phyloP scores from a whole-genome alignment of 2,888 invertebrate species.

The Eulithis testata region DNA sequence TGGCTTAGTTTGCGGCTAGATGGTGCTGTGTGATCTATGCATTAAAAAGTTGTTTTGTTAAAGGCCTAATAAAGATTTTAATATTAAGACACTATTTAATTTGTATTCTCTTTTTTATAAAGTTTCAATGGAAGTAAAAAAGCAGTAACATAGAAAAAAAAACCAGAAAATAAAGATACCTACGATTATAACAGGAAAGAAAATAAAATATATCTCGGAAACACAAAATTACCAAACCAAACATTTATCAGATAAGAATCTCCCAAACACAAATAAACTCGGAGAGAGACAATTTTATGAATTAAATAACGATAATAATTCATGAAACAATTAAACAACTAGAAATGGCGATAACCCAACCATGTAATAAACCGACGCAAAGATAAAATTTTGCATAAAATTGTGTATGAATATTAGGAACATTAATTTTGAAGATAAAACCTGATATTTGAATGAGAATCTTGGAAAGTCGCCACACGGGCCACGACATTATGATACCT shows the following conservation, averaged over 20 bases:
- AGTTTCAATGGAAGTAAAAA: neutral
- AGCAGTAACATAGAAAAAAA: neutral
- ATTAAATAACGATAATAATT: slow-evolving; percentile 34
- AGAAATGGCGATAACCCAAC: slow-evolving; percentile 30
- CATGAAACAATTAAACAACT: slow-evolving; percentile 27
- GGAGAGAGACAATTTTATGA: slow-evolving; percentile 22
- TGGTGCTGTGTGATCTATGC: too few species aligned
- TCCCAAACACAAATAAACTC: slow-evolving; percentile 8
- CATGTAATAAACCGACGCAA: slow-evolving; percentile 19
- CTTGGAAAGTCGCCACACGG: slow-evolving; percentile 15
- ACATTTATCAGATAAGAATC: slow-evolving; percentile 16
- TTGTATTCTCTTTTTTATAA: too few species aligned
- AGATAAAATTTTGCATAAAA: slow-evolving; percentile 32
- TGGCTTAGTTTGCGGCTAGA: too few species aligned
- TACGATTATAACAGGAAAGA: too few species aligned
- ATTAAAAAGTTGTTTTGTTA: too few species aligned
- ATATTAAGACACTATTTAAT: too few species aligned
- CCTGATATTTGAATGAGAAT: slow-evolving; percentile 9
- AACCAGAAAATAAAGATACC: neutral
- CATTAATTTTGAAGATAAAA: slow-evolving; percentile 21
- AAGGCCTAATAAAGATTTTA: too few species aligned
- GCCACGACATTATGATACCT: neutral
- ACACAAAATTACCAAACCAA: neutral
- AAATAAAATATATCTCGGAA: neutral
- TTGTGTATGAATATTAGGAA: slow-evolving; percentile 17